Base-by-base conservation (phyloP, 2,888 invertebrate genomes). In the Asteroscopus sphinx region DNA sequence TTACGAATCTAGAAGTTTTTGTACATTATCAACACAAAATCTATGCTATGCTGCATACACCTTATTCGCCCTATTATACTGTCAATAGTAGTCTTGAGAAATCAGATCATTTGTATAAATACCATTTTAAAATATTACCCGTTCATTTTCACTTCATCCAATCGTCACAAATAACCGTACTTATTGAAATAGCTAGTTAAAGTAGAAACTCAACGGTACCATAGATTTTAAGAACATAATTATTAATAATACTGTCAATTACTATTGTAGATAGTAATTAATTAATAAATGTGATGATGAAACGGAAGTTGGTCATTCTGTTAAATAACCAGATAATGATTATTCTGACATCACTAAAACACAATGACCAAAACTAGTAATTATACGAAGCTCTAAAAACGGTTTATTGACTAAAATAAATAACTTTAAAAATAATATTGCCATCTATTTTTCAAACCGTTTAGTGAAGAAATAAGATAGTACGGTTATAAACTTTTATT, bases 121-220 rank as follows among this genome's bases (percentile, higher is more conserved):
- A 45, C 16, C 56, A 62, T 57, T 52, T 57, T 15, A 16, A 32
- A 56, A 15, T 28, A 17, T 15, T 5, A 39, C 46, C 15, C 48
- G 37, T 52, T 44, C 67, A 49, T 56, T 28, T 15, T 51, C 37
- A 35, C 11, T 32, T 37, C 11, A 15, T 16, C 9, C 12, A 30
- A 36, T 28, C 7, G 68, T 68, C 68, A 70, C 68, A 68, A 68
- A 72, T 46, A 67, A 57, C 26, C 45, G 76, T 73, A 75, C 73
- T 72, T 73, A 75, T 42, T 16, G 25, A 62, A 68, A 55, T 70
- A 58, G 35, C 11, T 54, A 58, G 39, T 16, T 59, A 46, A 42
- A 59, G 45, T 65, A 56, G 36, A 56, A 74, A 65, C 60, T 63
- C 48, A 49, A 55, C 65, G 54, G 45, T 65, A 74, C 63, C 67